phyloP scores from a whole-genome alignment of 2,797 vertebrate genomes.

The Pangasius sanitwongsei region DNA sequence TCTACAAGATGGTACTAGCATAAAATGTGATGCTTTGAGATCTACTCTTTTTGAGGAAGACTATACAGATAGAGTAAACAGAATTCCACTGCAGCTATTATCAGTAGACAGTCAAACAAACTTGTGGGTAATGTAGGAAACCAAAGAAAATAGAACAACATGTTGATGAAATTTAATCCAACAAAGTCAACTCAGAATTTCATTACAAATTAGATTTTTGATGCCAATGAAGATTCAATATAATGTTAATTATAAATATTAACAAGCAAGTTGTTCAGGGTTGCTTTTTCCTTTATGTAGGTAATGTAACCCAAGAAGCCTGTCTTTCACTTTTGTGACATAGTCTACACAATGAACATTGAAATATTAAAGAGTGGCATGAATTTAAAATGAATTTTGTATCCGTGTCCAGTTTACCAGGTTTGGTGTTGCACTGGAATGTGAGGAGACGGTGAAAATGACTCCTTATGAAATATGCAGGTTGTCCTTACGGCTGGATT shows the following conservation, averaged over 20 bases:
- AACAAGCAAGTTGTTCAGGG: not conserved
- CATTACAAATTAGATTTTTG: not conserved
- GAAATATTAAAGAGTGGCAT: slow-evolving; percentile 36
- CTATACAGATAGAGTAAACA: not conserved
- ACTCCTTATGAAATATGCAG: slow-evolving; percentile 39
- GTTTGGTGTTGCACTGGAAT: not conserved
- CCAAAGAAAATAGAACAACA: not conserved
- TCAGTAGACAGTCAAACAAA: not conserved
- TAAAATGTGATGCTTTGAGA: not conserved
- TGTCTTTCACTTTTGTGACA: slow-evolving; percentile 1
- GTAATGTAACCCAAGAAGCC: not conserved
- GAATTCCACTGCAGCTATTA: not conserved
- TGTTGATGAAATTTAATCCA: not conserved
- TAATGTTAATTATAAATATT: not conserved
- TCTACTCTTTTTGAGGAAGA: no score
- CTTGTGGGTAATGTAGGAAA: not conserved
- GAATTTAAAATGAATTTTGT: slow-evolving; percentile 34
- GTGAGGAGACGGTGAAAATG: slow-evolving; percentile 25
- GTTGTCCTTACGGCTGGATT: not conserved
- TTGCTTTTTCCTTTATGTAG: not conserved
- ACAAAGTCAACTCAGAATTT: not conserved
- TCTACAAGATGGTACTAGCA: not conserved
- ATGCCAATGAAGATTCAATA: not conserved
- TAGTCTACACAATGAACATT: slow-evolving; percentile 2
- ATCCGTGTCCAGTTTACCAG: slow-evolving; percentile 12